These are phyloP conservation scores for Tenualosa thibaudeaui DNA, from an alignment of 2,797 vertebrate genomes.

Conservation along the genomic window DNA sequence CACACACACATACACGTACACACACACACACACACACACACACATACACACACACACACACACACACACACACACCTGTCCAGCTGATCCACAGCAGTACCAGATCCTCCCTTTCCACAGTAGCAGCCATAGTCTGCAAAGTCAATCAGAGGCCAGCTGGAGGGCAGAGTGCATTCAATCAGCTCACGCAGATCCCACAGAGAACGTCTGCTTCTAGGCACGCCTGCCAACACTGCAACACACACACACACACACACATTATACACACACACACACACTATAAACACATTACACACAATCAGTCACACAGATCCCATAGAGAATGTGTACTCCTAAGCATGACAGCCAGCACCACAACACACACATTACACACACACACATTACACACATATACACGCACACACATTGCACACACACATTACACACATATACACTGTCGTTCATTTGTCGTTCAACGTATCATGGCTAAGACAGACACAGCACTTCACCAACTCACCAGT, in stretches of 20 bases:
- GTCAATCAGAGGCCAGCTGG: not conserved
- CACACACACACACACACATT: not conserved
- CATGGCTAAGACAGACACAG: too few species aligned
- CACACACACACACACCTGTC: constrained; percentile 1
- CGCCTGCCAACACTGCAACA: not conserved
- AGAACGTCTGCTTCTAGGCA: not conserved
- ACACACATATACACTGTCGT: not conserved
- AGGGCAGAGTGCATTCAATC: not conserved
- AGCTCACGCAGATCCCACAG: not conserved
- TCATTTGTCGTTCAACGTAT: too few species aligned
- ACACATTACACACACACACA: not conserved
- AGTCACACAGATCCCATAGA: not conserved
- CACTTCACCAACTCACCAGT: too few species aligned
- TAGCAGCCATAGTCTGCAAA: not conserved
- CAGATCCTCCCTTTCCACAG: not conserved
- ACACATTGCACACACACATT: not conserved
- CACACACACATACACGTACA: constrained; percentile 4
- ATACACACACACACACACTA: not conserved
- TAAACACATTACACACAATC: not conserved
- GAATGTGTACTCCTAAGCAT: too few species aligned
- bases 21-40: too few species aligned
- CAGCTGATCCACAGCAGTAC: not conserved
- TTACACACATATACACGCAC: not conserved
- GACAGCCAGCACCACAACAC: not conserved
- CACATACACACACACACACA: not conserved